A percentile compares a stretch with the other conserved stretches of the same genome.
Evolutionary conservation across 2,888 invertebrate genomes (phyloP).

Genomic region (Melanchra persicariae): DNA sequence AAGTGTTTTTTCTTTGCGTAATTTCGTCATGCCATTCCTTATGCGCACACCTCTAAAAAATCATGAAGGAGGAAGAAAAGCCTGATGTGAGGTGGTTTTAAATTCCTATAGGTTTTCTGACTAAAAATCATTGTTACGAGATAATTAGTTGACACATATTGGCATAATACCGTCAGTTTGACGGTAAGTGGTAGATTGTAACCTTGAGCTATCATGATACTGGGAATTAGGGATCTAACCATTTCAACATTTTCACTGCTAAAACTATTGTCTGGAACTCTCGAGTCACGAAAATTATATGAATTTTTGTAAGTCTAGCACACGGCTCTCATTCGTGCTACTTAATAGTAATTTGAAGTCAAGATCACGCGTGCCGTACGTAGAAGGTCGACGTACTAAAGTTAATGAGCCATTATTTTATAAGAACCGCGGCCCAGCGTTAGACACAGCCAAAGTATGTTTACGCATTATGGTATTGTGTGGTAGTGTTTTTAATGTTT

Average conservation of each 20-base stretch:
- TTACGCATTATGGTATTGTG: too few species aligned
- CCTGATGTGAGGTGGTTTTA: neutral
- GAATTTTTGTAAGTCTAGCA: conserved; percentile 32
- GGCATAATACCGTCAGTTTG: conserved; percentile 10
- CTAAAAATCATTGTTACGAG: neutral
- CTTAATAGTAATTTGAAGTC: conserved; percentile 65
- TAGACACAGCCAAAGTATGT: conserved; percentile 36
- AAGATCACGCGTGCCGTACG: conserved; percentile 66
- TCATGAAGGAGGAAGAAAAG: neutral
- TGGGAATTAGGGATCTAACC: neutral
- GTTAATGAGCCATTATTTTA: conserved; percentile 57
- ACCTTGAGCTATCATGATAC: conserved; percentile 3
- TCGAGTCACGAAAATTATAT: conserved; percentile 12
- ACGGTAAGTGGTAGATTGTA: conserved; percentile 7
- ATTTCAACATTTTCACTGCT: conserved; percentile 7
- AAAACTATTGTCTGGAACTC: conserved; percentile 8
- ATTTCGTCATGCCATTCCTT: neutral
- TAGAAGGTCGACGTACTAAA: conserved; percentile 60
- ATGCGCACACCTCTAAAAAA: neutral
- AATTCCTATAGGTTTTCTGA: neutral
- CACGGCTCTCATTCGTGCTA: conserved; percentile 52
- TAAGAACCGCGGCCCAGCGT: conserved; percentile 39
- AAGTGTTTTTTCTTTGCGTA: neutral
- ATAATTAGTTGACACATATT: neutral
- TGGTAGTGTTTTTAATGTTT: conserved; percentile 35